These are phyloP conservation scores for Drosophila putrida DNA, from an alignment of 2,888 invertebrate species.

Conservation along the genomic window DNA sequence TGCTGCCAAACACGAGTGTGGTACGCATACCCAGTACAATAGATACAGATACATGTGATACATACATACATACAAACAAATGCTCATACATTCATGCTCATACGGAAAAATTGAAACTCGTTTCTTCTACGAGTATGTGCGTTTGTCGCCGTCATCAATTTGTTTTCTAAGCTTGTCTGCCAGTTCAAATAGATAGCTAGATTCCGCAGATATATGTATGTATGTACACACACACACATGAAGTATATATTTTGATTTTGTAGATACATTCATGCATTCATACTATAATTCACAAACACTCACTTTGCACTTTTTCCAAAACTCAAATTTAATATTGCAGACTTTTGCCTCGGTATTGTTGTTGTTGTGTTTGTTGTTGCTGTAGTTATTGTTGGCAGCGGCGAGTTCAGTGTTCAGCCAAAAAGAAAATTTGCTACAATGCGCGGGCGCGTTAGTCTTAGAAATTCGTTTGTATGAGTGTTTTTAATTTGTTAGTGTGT, in stretches of 20 bases:
- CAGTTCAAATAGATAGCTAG: slow-evolving; percentile 74
- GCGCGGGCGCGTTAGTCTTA: slow-evolving; percentile 68
- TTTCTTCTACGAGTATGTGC: slow-evolving; percentile 45
- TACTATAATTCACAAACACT: slow-evolving; percentile 56
- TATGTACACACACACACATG: background rate
- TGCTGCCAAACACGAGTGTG: slow-evolving; percentile 26
- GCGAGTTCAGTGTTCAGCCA: slow-evolving; percentile 54
- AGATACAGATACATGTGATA: slow-evolving; percentile 33
- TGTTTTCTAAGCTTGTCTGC: slow-evolving; percentile 64
- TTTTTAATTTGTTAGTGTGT: slow-evolving; percentile 43
- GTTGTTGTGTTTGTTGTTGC: slow-evolving; percentile 31
- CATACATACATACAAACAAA: slow-evolving; percentile 14
- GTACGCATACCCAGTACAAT: slow-evolving; percentile 30
- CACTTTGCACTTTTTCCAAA: slow-evolving; percentile 82
- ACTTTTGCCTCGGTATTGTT: slow-evolving; percentile 48
- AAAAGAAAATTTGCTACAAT: slow-evolving; percentile 60
- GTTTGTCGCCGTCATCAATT: slow-evolving; percentile 62
- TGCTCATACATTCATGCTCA: slow-evolving; percentile 22
- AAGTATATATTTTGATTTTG: background rate
- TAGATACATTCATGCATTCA: slow-evolving; percentile 22
- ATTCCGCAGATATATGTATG: slow-evolving; percentile 39
- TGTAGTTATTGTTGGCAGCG: slow-evolving; percentile 19
- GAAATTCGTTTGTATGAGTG: slow-evolving; percentile 57
- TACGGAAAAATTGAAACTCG: slow-evolving; percentile 61
- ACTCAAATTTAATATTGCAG: slow-evolving; percentile 64